Conservation (phyloP, 2,888 invertebrate species). For the Drosophila siamana region DNA sequence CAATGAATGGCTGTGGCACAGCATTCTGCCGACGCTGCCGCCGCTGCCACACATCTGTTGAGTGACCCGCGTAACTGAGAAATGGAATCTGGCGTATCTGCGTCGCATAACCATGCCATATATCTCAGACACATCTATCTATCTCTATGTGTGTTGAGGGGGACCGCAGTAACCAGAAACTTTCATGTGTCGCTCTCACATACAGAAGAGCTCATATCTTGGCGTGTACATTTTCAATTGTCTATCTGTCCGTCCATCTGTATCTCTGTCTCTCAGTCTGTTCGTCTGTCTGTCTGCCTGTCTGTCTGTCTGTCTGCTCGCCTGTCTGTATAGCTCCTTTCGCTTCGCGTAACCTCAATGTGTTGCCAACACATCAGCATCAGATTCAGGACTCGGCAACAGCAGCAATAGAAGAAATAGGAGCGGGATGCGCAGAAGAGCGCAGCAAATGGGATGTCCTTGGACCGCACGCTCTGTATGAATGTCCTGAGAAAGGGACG, state of each 20-base stretch:
- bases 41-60: conserved; percentile 30
- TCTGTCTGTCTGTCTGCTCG: conserved; percentile 23
- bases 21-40: conserved; percentile 2
- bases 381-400: conserved; percentile 42
- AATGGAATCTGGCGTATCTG: conserved; percentile 59
- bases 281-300: conserved; percentile 9
- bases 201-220: conserved; percentile 53
- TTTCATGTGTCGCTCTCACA: conserved; percentile 26
- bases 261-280: conserved; percentile 18
- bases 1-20: conserved; percentile 38
- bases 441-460: conserved; percentile 51
- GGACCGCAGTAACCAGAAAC: conserved; percentile 40
- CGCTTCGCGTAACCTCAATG: conserved; percentile 76
- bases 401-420: background rate
- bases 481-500: conserved; percentile 3
- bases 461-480: conserved; percentile 31
- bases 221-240: conserved; percentile 58
- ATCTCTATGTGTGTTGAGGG: conserved; percentile 29
- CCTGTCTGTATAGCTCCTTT: conserved; percentile 43
- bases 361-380: conserved; percentile 65
- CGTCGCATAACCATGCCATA: conserved; percentile 43
- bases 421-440: background rate
- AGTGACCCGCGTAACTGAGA: conserved; percentile 51
- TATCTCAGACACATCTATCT: conserved; percentile 39
- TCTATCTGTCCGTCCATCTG: conserved; percentile 36